These are phyloP conservation scores for Lepidurus arcticus DNA, from an alignment of 1,140 invertebrate species.

Conservation along the genomic window DNA sequence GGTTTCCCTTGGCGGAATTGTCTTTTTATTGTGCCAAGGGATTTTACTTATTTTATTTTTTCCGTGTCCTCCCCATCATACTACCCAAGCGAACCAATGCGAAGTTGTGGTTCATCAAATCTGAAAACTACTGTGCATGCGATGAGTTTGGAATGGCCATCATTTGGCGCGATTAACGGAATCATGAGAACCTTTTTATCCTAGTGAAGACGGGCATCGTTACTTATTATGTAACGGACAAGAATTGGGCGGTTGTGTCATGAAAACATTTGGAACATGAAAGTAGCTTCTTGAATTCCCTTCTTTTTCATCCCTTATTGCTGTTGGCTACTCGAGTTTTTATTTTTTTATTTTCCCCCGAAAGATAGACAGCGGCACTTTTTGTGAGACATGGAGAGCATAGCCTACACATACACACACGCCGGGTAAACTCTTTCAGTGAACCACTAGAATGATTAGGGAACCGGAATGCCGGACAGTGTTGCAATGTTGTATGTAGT, in stretches of 20 bases:
- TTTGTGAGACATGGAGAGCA: too few relatives aligned
- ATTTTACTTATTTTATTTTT: background rate
- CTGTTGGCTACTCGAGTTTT: too few relatives aligned
- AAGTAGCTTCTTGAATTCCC: too few relatives aligned
- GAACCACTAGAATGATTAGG: too few relatives aligned
- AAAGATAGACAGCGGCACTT: too few relatives aligned
- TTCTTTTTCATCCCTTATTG: too few relatives aligned
- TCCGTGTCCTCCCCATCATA: too few relatives aligned
- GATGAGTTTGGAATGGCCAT: background rate
- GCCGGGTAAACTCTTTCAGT: too few relatives aligned
- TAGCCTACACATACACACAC: too few relatives aligned
- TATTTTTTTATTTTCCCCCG: too few relatives aligned
- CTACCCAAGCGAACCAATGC: background rate
- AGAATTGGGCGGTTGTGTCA: background rate
- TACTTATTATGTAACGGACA: too few relatives aligned
- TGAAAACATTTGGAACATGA: conserved; percentile 15
- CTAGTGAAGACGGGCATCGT: background rate
- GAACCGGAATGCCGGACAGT: background rate
- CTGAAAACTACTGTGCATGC: background rate
- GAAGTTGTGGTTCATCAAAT: background rate
- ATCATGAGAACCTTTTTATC: background rate
- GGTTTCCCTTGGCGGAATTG: background rate
- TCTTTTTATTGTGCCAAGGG: background rate
- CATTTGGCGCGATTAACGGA: conserved; percentile 2
- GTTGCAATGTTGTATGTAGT: background rate